Evolutionary conservation across 2,113 vertebrate species (phyloP).

Genomic region (Passerina amoena): DNA sequence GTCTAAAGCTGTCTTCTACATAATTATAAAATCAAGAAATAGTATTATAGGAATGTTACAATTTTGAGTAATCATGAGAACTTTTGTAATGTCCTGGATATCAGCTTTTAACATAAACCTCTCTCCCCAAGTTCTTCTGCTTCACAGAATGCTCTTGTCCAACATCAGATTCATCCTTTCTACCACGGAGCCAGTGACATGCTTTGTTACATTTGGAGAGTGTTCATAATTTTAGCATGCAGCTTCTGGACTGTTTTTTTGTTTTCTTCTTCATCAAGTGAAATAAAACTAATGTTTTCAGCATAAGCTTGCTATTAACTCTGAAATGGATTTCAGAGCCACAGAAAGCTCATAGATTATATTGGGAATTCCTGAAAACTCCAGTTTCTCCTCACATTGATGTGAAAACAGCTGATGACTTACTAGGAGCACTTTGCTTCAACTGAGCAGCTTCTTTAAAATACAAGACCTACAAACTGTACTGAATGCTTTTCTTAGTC

Average conservation of each 20-base stretch:
- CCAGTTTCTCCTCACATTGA: background rate
- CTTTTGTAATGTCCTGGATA: background rate
- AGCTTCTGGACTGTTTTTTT: background rate
- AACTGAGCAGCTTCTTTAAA: background rate
- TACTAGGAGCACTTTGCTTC: background rate
- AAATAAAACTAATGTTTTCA: background rate
- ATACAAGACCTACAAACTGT: background rate
- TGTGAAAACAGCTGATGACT: background rate
- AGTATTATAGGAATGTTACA: background rate
- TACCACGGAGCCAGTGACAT: background rate
- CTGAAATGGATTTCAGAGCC: background rate
- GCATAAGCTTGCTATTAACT: background rate
- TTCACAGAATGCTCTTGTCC: background rate
- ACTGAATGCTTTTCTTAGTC: background rate
- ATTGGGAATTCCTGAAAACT: background rate
- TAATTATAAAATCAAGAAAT: background rate
- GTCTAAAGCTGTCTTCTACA: background rate
- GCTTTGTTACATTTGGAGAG: background rate
- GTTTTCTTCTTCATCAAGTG: background rate
- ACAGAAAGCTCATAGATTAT: background rate
- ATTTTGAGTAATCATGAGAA: background rate
- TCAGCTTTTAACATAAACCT: background rate
- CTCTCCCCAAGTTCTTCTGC: background rate
- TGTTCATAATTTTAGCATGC: background rate
- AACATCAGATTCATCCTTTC: background rate